Percentiles rank a stretch among this genome's conserved stretches.
phyloP scores from a whole-genome alignment of 64 coral and sea anemone genomes.

The Exaiptasia diaphana region DNA sequence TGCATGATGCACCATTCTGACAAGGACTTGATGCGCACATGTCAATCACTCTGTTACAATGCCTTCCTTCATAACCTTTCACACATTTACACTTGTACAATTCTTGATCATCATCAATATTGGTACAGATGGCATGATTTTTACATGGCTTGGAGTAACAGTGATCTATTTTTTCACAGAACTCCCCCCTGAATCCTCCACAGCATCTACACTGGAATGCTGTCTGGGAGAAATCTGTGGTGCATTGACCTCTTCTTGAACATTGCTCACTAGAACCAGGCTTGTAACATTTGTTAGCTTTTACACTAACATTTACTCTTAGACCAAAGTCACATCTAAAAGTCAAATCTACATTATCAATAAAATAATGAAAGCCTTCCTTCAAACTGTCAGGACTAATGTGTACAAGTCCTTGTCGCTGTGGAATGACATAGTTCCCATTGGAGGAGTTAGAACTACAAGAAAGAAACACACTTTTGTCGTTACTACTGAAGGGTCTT shows the following conservation, averaged over 20 bases:
- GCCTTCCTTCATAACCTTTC: conserved; percentile 75
- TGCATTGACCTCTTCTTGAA: conserved; percentile 64
- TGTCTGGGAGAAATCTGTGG: conserved; percentile 68
- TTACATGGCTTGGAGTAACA: conserved; percentile 89
- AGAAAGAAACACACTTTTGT: not conserved
- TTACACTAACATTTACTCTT: conserved; percentile 76
- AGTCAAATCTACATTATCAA: conserved; percentile 58
- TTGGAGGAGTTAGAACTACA: not conserved
- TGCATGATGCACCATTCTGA: conserved; percentile 62
- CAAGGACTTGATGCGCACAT: conserved; percentile 83
- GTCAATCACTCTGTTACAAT: conserved; percentile 78
- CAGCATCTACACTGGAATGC: conserved; percentile 84
- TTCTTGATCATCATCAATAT: conserved; percentile 48
- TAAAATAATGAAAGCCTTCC: conserved; percentile 85
- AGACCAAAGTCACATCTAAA: conserved; percentile 73
- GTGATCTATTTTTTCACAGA: conserved; percentile 88
- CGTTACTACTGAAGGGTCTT: conserved; percentile 57
- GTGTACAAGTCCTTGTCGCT: conserved; percentile 9
- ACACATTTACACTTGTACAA: conserved; percentile 82
- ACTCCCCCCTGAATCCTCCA: conserved; percentile 83
- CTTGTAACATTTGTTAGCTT: conserved; percentile 48
- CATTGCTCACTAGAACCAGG: conserved; percentile 24
- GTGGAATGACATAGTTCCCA: not conserved
- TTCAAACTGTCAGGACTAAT: conserved; percentile 51
- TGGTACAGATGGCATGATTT: conserved; percentile 76